Evolutionary conservation across 2,113 vertebrate species (phyloP).

Genomic region (Aptenodytes patagonicus): DNA sequence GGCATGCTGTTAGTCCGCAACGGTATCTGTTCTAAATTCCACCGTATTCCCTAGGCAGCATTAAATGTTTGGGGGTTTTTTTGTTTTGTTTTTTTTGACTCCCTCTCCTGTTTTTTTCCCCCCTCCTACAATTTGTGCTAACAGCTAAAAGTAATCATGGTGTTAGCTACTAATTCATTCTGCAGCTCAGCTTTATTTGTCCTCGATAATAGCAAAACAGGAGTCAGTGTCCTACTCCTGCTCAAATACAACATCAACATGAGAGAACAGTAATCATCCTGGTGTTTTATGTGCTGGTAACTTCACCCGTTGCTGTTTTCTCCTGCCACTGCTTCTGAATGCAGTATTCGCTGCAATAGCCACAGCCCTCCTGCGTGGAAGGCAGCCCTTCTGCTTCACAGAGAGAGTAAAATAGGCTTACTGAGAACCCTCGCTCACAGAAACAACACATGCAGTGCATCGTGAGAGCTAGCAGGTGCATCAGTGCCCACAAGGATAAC

Average conservation of each 20-base stretch:
- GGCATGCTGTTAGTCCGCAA: conserved; percentile 68
- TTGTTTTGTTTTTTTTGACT: not conserved
- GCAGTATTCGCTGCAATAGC: conserved; percentile 55
- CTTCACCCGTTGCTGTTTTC: conserved; percentile 50
- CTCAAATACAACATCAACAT: conserved; percentile 8
- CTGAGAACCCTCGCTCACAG: conserved; percentile 9
- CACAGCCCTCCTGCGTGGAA: conserved; percentile 37
- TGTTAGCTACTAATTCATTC: conserved; percentile 60
- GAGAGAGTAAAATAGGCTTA: not conserved
- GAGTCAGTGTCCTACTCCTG: conserved; percentile 6
- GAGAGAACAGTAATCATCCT: not conserved
- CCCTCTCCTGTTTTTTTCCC: not conserved
- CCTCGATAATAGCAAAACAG: conserved; percentile 6
- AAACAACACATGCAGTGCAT: not conserved
- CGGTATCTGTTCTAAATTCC: conserved; percentile 65
- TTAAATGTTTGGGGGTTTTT: not conserved
- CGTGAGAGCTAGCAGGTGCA: conserved; percentile 56
- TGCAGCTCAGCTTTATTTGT: conserved; percentile 54
- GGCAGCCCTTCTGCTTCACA: conserved; percentile 31
- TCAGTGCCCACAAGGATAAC: conserved; percentile 14
- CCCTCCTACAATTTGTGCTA: conserved; percentile 64
- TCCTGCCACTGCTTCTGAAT: conserved; percentile 32
- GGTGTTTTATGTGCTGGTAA: conserved; percentile 24
- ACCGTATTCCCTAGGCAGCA: conserved; percentile 49
- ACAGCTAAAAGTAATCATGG: conserved; percentile 49